phyloP scores from a whole-genome alignment of 2,888 invertebrate genomes.

The Malacosoma neustria region DNA sequence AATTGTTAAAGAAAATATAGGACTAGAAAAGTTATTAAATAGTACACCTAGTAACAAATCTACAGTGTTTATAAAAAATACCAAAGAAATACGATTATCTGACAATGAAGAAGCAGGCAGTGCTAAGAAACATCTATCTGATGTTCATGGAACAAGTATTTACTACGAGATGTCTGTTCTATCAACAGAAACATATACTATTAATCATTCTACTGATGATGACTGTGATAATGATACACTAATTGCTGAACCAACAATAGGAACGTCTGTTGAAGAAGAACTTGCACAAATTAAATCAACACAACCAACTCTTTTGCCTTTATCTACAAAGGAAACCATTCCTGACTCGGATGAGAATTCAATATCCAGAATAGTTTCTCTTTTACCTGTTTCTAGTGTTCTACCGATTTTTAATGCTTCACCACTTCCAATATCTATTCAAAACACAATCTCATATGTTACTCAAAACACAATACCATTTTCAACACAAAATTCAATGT shows the following conservation, averaged over 20 bases:
- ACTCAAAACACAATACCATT: not conserved
- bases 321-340: conserved; percentile 21
- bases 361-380: conserved; percentile 26
- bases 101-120: conserved; percentile 59
- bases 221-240: conserved; percentile 57
- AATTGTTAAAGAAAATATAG: conserved; percentile 42
- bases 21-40: conserved; percentile 57
- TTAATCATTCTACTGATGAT: conserved; percentile 45
- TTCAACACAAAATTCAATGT: conserved; percentile 40
- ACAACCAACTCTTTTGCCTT: conserved; percentile 21
- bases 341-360: conserved; percentile 25
- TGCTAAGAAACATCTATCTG: conserved; percentile 51
- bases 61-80: conserved; percentile 68
- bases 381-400: conserved; percentile 29
- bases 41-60: conserved; percentile 63
- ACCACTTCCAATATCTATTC: conserved; percentile 24
- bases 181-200: conserved; percentile 61
- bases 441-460: conserved; percentile 27
- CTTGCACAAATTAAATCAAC: conserved; percentile 32
- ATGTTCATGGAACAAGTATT: conserved; percentile 68
- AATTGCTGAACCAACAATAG: conserved; percentile 35
- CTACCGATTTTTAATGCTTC: conserved; percentile 23
- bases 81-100: conserved; percentile 62
- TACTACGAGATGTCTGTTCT: conserved; percentile 67
- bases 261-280: conserved; percentile 42